A percentile compares a stretch with the other conserved stretches of the same genome.
Evolutionary conservation across 2,797 vertebrate genomes (phyloP).

Genomic region (Galago senegalensis): DNA sequence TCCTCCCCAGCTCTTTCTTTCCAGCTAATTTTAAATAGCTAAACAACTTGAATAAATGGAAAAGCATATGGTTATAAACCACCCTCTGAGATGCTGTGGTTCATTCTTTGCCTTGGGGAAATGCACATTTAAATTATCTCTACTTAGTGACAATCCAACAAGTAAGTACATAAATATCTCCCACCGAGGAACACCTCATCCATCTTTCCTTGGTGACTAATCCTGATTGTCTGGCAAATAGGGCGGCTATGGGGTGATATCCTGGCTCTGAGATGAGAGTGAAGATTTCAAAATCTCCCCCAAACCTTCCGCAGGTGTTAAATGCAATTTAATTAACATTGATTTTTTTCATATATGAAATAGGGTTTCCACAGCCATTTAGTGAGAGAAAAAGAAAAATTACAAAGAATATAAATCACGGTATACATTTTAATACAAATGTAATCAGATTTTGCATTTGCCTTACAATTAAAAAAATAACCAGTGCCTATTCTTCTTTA

Average conservation of each 20-base stretch:
- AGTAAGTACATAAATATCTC: slow-evolving; percentile 48
- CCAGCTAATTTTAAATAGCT: slow-evolving; percentile 38
- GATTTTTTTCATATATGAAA: slow-evolving; percentile 33
- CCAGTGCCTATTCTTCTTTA: not conserved
- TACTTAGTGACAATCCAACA: not conserved
- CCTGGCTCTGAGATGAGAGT: slow-evolving; percentile 38
- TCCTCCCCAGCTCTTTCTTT: slow-evolving; percentile 25
- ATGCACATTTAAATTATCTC: slow-evolving; percentile 54
- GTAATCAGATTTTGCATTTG: slow-evolving; percentile 16
- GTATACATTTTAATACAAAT: slow-evolving; percentile 39
- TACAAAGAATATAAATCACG: slow-evolving; percentile 47
- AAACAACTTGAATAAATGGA: not conserved
- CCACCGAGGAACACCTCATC: not conserved
- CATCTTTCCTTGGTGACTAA: slow-evolving; percentile 10
- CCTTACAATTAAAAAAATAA: not conserved
- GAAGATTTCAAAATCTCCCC: not conserved
- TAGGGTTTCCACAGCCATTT: not conserved
- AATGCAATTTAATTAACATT: slow-evolving; percentile 17
- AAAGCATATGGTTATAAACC: not conserved
- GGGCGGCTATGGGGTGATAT: not conserved
- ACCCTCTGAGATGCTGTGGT: not conserved
- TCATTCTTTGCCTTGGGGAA: not conserved
- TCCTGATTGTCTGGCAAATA: slow-evolving; percentile 35
- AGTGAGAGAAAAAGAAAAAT: slow-evolving; percentile 20
- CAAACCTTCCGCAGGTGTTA: slow-evolving; percentile 15